Percentiles rank a stretch among this genome's conserved stretches.
Evolutionary conservation across 35 echinoderm and acorn worm genomes (phyloP).

Genomic region (Strongylocentrotus purpuratus): DNA sequence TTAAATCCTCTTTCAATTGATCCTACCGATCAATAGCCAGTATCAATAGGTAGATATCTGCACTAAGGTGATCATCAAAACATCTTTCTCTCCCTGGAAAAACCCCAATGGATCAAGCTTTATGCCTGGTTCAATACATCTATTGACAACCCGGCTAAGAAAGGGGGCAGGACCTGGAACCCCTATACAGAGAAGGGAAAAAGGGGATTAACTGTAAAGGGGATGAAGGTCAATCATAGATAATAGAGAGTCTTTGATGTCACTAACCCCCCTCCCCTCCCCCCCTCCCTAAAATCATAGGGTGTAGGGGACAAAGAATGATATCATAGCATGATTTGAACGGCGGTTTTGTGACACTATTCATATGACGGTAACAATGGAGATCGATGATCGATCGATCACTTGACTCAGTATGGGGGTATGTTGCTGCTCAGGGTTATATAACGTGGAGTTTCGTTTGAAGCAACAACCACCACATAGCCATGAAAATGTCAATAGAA

Average conservation of each 20-base stretch:
- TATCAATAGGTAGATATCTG: background rate
- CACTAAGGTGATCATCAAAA: background rate
- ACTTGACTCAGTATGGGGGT: background rate
- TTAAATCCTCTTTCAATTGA: background rate
- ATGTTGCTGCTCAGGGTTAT: background rate
- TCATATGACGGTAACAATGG: background rate
- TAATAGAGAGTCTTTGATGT: background rate
- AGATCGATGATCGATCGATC: background rate
- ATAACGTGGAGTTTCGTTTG: background rate
- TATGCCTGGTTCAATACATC: too few relatives aligned
- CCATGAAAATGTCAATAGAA: background rate
- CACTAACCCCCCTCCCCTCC: background rate
- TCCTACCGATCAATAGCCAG: background rate
- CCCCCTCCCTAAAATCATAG: background rate
- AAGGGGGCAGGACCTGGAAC: background rate
- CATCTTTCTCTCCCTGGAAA: background rate
- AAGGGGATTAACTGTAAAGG: background rate
- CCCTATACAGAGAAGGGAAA: background rate
- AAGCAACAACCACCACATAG: background rate
- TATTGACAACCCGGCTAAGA: background rate
- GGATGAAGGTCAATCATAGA: background rate
- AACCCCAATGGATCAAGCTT: background rate
- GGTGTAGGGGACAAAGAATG: background rate
- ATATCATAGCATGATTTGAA: background rate
- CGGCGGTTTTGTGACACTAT: background rate